Conservation (phyloP, 2,113 vertebrate species). For the Myocastor coypus region DNA sequence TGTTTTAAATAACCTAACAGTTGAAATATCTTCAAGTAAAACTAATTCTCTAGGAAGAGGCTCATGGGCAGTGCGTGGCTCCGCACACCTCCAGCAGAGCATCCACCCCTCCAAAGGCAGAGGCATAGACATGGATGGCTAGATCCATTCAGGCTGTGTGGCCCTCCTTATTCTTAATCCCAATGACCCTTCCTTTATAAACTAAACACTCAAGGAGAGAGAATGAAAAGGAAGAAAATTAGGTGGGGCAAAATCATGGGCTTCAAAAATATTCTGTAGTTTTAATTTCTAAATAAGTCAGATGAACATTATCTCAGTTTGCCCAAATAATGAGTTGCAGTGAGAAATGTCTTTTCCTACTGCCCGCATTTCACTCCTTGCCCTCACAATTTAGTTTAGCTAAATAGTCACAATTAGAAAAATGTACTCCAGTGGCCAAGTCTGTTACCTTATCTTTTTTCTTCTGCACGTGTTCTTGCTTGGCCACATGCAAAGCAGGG, state of each 20-base stretch:
- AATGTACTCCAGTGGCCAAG: neutral
- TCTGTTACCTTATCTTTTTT: conserved; percentile 55
- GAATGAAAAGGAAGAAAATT: fast-evolving
- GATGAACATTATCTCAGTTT: neutral
- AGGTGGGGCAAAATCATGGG: neutral
- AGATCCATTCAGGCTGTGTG: fast-evolving
- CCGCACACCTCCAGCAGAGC: fast-evolving
- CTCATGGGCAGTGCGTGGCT: fast-evolving
- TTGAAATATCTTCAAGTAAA: neutral
- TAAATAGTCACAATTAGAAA: neutral
- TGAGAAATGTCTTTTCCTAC: neutral
- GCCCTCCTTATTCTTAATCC: neutral
- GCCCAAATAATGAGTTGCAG: neutral
- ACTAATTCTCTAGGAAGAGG: neutral
- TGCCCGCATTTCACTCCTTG: neutral
- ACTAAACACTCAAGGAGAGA: neutral
- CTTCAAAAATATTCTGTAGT: conserved; percentile 9
- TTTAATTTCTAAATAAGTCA: conserved; percentile 19
- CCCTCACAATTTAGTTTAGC: neutral
- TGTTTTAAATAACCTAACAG: neutral
- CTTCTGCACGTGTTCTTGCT: conserved; percentile 46
- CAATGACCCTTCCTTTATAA: neutral
- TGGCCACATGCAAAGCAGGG: neutral
- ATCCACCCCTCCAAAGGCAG: neutral
- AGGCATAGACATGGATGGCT: neutral